Conservation (phyloP, 2,888 invertebrate genomes). For the Mythimna vitellina region DNA sequence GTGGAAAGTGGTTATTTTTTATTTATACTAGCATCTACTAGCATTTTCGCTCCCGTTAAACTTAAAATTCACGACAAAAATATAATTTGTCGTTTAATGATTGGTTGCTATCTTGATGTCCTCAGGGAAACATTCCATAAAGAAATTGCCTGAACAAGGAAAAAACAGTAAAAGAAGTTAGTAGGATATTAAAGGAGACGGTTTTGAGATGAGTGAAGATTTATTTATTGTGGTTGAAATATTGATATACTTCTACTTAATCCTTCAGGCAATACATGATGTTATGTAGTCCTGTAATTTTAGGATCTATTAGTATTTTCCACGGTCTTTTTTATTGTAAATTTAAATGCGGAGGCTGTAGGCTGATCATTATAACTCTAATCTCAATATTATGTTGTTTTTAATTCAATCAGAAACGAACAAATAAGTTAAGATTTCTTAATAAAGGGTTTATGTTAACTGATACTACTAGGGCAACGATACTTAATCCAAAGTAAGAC, state of each 20-base stretch:
- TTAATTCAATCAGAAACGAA: conserved; percentile 1
- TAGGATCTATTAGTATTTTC: not conserved
- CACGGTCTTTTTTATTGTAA: too few species aligned
- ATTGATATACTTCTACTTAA: not conserved
- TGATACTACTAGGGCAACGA: not conserved
- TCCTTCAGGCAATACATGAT: not conserved
- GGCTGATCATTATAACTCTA: not conserved
- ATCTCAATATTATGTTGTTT: not conserved
- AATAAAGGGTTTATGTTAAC: not conserved
- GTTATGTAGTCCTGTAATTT: not conserved
- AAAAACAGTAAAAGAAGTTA: too few species aligned
- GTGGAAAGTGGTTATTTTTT: not conserved
- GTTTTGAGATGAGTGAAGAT: too few species aligned
- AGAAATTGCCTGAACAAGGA: too few species aligned
- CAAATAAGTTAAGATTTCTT: not conserved
- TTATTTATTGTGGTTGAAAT: not conserved
- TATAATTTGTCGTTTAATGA: too few species aligned
- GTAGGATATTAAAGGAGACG: too few species aligned
- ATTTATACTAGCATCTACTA: too few species aligned
- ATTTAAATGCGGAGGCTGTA: too few species aligned
- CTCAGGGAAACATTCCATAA: too few species aligned
- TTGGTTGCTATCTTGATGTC: too few species aligned
- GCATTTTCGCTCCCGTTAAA: too few species aligned
- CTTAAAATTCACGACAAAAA: too few species aligned
- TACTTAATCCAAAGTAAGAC: not conserved